Conservation (phyloP, 1,140 invertebrate genomes). For the Caenorhabditis tropicalis region DNA sequence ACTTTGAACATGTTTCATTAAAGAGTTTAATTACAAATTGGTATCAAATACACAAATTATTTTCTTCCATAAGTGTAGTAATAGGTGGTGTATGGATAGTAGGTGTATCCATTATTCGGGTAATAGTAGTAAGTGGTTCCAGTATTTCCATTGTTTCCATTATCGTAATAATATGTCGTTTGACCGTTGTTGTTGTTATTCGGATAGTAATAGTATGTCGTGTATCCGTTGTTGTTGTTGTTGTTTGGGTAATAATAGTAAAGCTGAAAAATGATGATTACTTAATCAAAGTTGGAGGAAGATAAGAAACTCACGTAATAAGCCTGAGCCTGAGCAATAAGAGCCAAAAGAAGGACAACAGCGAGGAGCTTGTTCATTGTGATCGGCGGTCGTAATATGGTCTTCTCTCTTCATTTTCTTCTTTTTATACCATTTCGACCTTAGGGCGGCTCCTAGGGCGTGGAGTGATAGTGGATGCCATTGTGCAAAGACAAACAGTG, state of each 20-base stretch:
- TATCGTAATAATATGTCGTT: neutral
- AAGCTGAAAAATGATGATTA: neutral
- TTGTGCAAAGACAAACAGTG: constrained; percentile 11
- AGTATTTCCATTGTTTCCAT: constrained; percentile 32
- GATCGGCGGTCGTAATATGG: neutral
- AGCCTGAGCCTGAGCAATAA: constrained; percentile 37
- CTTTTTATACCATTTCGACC: neutral
- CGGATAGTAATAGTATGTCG: constrained; percentile 33
- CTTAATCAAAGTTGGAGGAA: too few species aligned
- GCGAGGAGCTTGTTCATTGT: constrained; percentile 29
- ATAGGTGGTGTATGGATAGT: neutral
- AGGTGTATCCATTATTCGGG: constrained; percentile 38
- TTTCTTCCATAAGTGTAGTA: constrained; percentile 37
- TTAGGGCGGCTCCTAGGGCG: constrained; percentile 7
- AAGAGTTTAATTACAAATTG: neutral
- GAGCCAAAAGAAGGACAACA: neutral
- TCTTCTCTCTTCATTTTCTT: neutral
- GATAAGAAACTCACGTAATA: constrained; percentile 13
- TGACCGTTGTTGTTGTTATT: constrained; percentile 41
- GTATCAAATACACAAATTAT: neutral
- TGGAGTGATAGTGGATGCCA: constrained; percentile 23
- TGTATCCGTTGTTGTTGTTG: constrained; percentile 44
- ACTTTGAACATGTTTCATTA: neutral
- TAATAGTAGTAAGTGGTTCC: constrained; percentile 45
- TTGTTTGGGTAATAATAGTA: constrained; percentile 52